phyloP scores from a whole-genome alignment of 2,888 invertebrate species.

The Pocota personata region DNA sequence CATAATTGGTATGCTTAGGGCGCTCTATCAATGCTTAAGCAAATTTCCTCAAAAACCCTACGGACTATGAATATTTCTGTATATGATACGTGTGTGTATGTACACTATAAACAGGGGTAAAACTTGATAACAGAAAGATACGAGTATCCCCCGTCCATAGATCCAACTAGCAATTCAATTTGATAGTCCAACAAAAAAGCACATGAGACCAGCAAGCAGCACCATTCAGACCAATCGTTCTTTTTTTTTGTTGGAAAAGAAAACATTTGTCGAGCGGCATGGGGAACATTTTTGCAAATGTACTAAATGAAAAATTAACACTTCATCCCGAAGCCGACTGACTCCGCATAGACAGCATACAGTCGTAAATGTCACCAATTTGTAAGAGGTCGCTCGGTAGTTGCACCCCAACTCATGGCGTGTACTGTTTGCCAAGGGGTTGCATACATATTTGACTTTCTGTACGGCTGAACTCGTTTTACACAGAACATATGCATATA shows the following conservation, averaged over 20 bases:
- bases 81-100: neutral
- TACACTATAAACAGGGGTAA: neutral
- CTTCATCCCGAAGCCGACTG: constrained; percentile 63
- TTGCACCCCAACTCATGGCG: constrained; percentile 35
- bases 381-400: constrained; percentile 68
- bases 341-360: constrained; percentile 51
- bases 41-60: constrained; percentile 30
- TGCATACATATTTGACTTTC: constrained; percentile 68
- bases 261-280: neutral
- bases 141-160: neutral
- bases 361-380: constrained; percentile 72
- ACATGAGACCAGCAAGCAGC: neutral
- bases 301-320: constrained; percentile 73
- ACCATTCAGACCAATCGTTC: neutral
- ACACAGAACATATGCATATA: constrained; percentile 64
- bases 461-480: constrained; percentile 65
- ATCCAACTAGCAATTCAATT: constrained; percentile 13
- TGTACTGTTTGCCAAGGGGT: constrained; percentile 23
- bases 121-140: constrained; percentile 34
- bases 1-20: constrained; percentile 72
- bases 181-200: constrained; percentile 19
- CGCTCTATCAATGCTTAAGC: constrained; percentile 61
- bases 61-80: neutral
- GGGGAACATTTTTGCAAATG: constrained; percentile 45
- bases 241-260: neutral